phyloP scores from a whole-genome alignment of 2,888 invertebrate species.

The Megaustenia siamemsis region DNA sequence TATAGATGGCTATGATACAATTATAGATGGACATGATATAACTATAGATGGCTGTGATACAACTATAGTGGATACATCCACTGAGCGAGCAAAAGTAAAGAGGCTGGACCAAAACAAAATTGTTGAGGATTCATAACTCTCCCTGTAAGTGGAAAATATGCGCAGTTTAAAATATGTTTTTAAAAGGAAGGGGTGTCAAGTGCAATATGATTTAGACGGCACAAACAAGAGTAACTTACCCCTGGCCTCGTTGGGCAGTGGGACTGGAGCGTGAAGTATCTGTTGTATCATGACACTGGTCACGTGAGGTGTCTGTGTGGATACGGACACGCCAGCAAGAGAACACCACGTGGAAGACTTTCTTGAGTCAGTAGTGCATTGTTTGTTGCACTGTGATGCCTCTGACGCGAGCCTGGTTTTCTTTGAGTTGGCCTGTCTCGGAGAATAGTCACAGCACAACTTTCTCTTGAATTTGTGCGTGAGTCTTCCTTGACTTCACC shows the following conservation, averaged over 20 bases:
- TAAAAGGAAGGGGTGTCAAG: too few relatives aligned
- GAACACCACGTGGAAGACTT: background rate
- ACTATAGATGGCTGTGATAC: too few relatives aligned
- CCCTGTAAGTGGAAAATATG: too few relatives aligned
- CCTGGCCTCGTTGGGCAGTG: constrained; percentile 47
- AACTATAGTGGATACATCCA: too few relatives aligned
- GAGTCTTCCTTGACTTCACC: background rate
- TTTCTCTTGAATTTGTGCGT: background rate
- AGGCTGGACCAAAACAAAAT: too few relatives aligned
- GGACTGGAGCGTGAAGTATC: constrained; percentile 56
- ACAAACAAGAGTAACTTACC: constrained; percentile 60
- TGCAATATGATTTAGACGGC: background rate
- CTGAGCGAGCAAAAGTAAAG: too few relatives aligned
- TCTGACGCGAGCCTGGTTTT: background rate
- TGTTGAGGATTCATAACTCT: too few relatives aligned
- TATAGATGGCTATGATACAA: too few relatives aligned
- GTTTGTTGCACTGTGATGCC: background rate
- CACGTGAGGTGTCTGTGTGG: constrained; percentile 70
- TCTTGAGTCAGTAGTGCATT: constrained; percentile 6
- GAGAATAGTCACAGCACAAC: background rate
- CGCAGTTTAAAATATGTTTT: too few relatives aligned
- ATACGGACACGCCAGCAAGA: constrained; percentile 28
- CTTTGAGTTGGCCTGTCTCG: background rate
- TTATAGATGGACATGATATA: too few relatives aligned
- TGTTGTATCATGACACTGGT: constrained; percentile 64